Conservation (phyloP, 1,140 invertebrate species). For the Tetramorium simillimum region DNA sequence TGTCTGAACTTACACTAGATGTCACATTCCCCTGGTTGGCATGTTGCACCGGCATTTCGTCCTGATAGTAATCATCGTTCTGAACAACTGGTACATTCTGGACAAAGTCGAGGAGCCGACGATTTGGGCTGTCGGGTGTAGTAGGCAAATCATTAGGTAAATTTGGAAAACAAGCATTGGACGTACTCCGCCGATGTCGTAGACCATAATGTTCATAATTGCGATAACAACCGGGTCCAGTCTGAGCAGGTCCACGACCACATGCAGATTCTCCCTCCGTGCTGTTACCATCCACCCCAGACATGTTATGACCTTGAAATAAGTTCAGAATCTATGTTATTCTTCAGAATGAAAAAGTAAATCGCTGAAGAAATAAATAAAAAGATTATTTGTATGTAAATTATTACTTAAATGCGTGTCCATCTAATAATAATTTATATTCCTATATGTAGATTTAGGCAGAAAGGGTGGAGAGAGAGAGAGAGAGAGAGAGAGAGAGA, state of each 20-base stretch:
- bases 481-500: neutral
- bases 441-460: neutral
- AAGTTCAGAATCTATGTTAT: constrained; percentile 43
- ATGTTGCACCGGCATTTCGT: constrained; percentile 81
- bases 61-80: constrained; percentile 83
- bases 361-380: neutral
- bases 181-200: constrained; percentile 88
- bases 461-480: neutral
- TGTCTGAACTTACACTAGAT: constrained; percentile 81
- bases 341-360: neutral
- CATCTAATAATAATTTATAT: neutral
- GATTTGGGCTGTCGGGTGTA: constrained; percentile 84
- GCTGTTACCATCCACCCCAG: constrained; percentile 94
- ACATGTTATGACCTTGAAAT: constrained; percentile 93
- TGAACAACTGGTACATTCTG: constrained; percentile 83
- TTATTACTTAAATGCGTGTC: neutral
- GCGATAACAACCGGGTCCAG: constrained; percentile 93
- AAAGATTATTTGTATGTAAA: neutral
- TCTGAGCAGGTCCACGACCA: constrained; percentile 89
- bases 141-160: constrained; percentile 85
- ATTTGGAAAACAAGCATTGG: constrained; percentile 87
- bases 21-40: constrained; percentile 82
- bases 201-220: constrained; percentile 92
- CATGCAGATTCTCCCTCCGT: constrained; percentile 92
- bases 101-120: constrained; percentile 84